These are phyloP conservation scores for Orthosia cruda DNA, from an alignment of 2,888 invertebrate species.

Conservation along the genomic window DNA sequence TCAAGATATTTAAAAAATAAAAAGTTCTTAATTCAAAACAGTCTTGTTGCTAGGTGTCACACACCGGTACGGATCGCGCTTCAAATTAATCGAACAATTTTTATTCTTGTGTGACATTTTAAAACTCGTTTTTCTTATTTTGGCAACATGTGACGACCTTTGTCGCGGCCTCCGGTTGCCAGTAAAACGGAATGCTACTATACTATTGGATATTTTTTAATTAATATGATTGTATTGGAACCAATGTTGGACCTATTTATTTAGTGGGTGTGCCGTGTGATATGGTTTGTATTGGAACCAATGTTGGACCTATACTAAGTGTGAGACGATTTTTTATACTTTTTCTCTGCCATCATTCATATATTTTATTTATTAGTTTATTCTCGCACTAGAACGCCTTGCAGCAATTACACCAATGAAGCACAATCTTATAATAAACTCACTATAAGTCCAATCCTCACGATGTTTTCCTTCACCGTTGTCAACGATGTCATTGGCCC, in stretches of 20 bases:
- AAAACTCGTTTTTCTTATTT: conserved; percentile 84
- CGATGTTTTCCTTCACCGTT: too few species aligned
- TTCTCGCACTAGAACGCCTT: too few species aligned
- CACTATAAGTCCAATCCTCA: too few species aligned
- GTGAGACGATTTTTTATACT: background rate
- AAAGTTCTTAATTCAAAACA: conserved; percentile 39
- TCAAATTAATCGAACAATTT: conserved; percentile 49
- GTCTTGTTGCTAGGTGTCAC: conserved; percentile 76
- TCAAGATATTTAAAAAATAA: conserved; percentile 18
- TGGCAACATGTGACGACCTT: conserved; percentile 86
- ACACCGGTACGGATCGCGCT: conserved; percentile 45
- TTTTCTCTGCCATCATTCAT: background rate
- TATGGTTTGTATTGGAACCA: background rate
- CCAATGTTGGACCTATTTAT: conserved; percentile 39
- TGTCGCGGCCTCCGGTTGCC: conserved; percentile 73
- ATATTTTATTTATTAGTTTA: too few species aligned
- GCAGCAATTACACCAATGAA: too few species aligned
- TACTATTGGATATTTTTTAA: conserved; percentile 54
- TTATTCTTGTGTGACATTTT: conserved; percentile 83
- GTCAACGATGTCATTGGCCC: too few species aligned
- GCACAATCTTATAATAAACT: too few species aligned
- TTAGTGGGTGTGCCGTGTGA: conserved; percentile 21
- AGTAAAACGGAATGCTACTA: conserved; percentile 49
- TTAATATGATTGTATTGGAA: conserved; percentile 42
- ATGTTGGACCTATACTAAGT: too few species aligned